Evolutionary conservation across 2,113 vertebrate species (phyloP).

Genomic region (Choloepus hoffmanni): DNA sequence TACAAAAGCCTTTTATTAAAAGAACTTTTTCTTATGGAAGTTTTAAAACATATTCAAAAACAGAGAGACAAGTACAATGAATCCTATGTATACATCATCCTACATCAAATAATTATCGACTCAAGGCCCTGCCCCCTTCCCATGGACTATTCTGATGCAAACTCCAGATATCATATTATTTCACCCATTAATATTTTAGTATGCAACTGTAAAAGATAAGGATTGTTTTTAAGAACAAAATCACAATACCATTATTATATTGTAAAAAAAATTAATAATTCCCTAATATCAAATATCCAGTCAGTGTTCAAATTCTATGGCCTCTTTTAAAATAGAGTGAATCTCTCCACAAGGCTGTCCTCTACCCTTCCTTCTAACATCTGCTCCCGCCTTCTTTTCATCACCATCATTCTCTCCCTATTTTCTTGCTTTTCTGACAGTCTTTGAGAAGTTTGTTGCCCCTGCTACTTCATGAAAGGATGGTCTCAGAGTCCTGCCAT

Average conservation of each 20-base stretch:
- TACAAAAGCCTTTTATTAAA: neutral
- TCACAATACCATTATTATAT: neutral
- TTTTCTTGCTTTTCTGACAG: neutral
- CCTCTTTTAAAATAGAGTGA: neutral
- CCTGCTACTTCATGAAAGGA: neutral
- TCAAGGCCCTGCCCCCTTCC: neutral
- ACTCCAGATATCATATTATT: neutral
- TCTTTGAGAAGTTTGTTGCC: neutral
- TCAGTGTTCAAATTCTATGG: neutral
- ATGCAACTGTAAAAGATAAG: neutral
- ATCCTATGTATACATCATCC: neutral
- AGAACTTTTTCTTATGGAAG: neutral
- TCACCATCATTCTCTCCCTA: neutral
- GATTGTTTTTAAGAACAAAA: constrained; percentile 19
- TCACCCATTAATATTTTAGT: neutral
- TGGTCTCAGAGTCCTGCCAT: neutral
- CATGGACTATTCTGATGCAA: neutral
- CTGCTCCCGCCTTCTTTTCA: neutral
- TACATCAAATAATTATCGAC: neutral
- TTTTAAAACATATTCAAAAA: neutral
- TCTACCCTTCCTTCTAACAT: neutral
- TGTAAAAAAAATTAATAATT: neutral
- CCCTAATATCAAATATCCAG: neutral
- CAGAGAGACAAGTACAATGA: neutral
- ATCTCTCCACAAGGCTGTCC: neutral